These are phyloP conservation scores for Pandion haliaetus DNA, from an alignment of 2,113 vertebrate genomes.

Conservation along the genomic window DNA sequence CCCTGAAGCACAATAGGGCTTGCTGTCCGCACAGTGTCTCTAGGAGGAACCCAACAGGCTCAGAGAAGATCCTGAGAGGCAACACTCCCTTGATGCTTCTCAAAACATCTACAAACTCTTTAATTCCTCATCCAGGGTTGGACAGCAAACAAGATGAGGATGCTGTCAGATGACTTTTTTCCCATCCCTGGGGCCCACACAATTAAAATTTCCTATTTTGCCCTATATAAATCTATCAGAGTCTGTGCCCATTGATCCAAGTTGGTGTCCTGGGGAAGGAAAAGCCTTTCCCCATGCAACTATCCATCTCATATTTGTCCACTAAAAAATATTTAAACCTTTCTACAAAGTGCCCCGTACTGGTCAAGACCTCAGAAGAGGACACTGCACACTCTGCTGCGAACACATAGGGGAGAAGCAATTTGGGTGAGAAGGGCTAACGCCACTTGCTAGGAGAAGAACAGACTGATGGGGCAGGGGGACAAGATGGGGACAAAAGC, in stretches of 20 bases:
- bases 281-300: neutral
- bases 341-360: neutral
- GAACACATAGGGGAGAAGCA: neutral
- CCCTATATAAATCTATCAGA: neutral
- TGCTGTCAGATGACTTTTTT: neutral
- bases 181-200: neutral
- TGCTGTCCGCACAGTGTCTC: fast-evolving
- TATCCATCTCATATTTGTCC: neutral
- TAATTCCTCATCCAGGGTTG: fast-evolving
- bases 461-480: neutral
- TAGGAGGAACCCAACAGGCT: neutral
- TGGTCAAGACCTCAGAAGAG: neutral
- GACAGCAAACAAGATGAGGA: neutral
- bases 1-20: fast-evolving
- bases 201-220: neutral
- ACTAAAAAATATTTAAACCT: neutral
- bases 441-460: fast-evolving
- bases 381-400: neutral
- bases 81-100: neutral
- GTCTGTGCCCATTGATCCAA: fast-evolving
- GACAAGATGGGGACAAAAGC: neutral
- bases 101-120: neutral
- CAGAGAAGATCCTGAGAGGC: neutral
- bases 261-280: neutral
- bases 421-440: neutral